phyloP scores from a whole-genome alignment of 2,888 invertebrate species.

The Athrips mouffetella region DNA sequence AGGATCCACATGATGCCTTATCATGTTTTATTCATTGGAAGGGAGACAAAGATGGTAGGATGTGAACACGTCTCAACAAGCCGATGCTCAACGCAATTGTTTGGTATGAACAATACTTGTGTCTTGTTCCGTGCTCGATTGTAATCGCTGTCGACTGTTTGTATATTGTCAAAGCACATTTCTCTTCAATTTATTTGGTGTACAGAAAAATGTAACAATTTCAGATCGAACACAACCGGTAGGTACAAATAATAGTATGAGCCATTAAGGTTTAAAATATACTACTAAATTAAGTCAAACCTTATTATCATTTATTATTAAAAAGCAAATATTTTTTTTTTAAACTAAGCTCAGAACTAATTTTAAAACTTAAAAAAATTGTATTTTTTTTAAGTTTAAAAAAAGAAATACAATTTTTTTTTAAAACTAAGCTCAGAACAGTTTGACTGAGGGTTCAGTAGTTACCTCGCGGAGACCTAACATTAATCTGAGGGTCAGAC shows the following conservation, averaged over 20 bases:
- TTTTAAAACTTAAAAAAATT: no score
- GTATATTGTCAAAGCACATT: no score
- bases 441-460: no score
- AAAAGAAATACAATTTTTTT: no score
- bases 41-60: slow-evolving; percentile 57
- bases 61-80: slow-evolving; percentile 45
- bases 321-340: no score
- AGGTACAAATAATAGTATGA: not conserved
- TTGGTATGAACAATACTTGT: slow-evolving; percentile 42
- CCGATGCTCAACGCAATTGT: slow-evolving; percentile 55
- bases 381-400: no score
- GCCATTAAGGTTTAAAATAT: not conserved
- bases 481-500: no score
- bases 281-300: no score
- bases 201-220: not conserved
- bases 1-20: slow-evolving; percentile 46
- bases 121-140: slow-evolving; percentile 22
- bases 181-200: not conserved
- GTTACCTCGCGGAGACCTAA: no score
- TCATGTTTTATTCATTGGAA: slow-evolving; percentile 65
- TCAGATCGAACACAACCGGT: not conserved
- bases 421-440: no score
- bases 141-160: slow-evolving; percentile 18
- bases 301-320: no score
- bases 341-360: no score